phyloP scores from a whole-genome alignment of 2,113 vertebrate genomes.

The Himantopus leucocephalus region DNA sequence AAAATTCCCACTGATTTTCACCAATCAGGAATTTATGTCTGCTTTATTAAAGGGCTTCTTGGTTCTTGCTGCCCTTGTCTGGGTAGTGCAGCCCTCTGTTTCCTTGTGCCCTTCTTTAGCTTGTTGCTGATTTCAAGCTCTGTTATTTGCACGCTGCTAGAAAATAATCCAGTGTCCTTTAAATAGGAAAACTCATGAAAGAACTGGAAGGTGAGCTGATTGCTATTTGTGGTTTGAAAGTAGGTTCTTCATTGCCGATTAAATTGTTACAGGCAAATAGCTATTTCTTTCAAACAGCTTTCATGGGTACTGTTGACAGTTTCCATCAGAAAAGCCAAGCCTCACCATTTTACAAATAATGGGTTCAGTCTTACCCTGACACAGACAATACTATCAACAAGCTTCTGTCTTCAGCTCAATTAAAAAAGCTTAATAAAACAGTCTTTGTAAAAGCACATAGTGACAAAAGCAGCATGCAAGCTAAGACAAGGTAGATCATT shows the following conservation, averaged over 20 bases:
- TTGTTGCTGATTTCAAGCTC: background rate
- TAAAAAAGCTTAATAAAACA: background rate
- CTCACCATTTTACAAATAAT: background rate
- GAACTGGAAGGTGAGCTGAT: background rate
- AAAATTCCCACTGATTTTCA: conserved; percentile 4
- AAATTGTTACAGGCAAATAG: background rate
- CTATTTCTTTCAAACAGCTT: background rate
- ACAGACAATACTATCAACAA: background rate
- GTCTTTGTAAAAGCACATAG: background rate
- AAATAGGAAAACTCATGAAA: background rate
- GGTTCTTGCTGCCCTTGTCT: background rate
- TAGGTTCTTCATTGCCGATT: background rate
- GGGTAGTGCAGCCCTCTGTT: background rate
- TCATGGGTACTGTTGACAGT: background rate
- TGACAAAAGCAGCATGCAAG: background rate
- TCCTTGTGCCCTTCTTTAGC: background rate
- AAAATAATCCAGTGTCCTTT: background rate
- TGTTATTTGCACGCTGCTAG: background rate
- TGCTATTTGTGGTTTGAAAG: background rate
- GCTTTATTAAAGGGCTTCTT: background rate
- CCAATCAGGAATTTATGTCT: background rate
- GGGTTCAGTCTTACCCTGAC: background rate
- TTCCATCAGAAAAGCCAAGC: conserved; percentile 9
- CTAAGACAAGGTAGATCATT: background rate
- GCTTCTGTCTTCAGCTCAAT: background rate